Base-by-base conservation (phyloP, 2,797 vertebrate species). In the Molossus alvarezi region DNA sequence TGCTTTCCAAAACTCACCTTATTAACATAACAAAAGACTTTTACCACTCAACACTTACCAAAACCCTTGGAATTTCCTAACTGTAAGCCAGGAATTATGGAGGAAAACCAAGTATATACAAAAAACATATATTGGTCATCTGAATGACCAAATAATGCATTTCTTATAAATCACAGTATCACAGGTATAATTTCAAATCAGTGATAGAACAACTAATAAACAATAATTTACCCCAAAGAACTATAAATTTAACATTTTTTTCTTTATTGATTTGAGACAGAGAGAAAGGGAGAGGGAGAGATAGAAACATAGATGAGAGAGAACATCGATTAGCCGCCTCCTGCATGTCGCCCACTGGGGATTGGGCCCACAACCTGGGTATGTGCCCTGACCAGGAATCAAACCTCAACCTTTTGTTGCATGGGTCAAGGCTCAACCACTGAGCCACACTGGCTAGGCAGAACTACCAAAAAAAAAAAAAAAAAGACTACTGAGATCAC, bases 101-200 rank as follows among this genome's bases (percentile, higher is more conserved):
- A 64, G 41, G 57, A 81, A 81, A 37, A 62, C 37, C 41, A 62
- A 82, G 51, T 83, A 33, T 9, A n/a, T 21, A 64, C 51, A 41
- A 65, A 41, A 83, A 83, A 83, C 27, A 51, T n/a, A 83, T 67
- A 65, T 83, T 65, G 20, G 17, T 53, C 62, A 51, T 53, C 62
- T 29, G 45, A 83, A 53, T 21, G 20, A 83, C 20, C 29, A 65
- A 82, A 51, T 83, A 83, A 83, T 1, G 15, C 51, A 65, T 25
- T 65, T 83, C 62, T 65, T 83, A 14, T 65, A 83, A 65, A 83
- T 65, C 45, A 82, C 41, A 82, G 5, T 82, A 64, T n/a, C 80
- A 62, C 3, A 95, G 6, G 8, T 29, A 58, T 65, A 48, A 76
- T 67, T 94, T 88, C 55, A 80, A 79, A 90, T 94, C 60, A 75